A percentile compares a stretch with the other conserved stretches of the same genome.
These are phyloP conservation scores for Polypterus bichir DNA, from an alignment of 2,113 vertebrate species.

Conservation along the genomic window DNA sequence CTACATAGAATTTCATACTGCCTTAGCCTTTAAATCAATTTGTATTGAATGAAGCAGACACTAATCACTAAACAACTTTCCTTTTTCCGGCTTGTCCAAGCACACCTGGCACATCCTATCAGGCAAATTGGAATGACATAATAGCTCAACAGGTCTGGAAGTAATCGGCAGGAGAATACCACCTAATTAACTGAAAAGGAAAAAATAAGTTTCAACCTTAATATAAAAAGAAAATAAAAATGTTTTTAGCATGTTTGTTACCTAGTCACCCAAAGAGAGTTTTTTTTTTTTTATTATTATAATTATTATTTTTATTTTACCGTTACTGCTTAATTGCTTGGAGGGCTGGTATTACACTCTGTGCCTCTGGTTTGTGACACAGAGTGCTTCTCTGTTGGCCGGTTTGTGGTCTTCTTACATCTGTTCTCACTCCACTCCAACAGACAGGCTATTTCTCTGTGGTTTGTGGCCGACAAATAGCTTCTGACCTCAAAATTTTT, in stretches of 20 bases:
- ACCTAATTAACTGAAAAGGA: constrained; percentile 5
- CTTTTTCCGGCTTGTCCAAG: too few relatives aligned
- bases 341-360: accelerated
- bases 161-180: too few relatives aligned
- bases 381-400: constrained; percentile 21
- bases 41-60: too few relatives aligned
- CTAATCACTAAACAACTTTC: too few relatives aligned
- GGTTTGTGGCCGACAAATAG: constrained; percentile 49
- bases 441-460: constrained; percentile 36
- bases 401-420: constrained; percentile 26
- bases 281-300: constrained; percentile 26
- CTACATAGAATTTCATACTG: too few relatives aligned
- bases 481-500: constrained; percentile 46
- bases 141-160: too few relatives aligned
- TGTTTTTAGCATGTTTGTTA: constrained; percentile 21
- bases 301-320: constrained; percentile 18
- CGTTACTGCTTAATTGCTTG: constrained; percentile 6
- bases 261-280: constrained; percentile 32
- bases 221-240: constrained; percentile 22
- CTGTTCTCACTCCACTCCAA: constrained; percentile 15
- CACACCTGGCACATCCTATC: too few relatives aligned
- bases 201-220: not conserved
- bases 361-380: constrained; percentile 7
- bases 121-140: too few relatives aligned
- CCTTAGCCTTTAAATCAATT: too few relatives aligned